phyloP scores from a whole-genome alignment of 2,797 vertebrate species.

The Eremophila alpestris region DNA sequence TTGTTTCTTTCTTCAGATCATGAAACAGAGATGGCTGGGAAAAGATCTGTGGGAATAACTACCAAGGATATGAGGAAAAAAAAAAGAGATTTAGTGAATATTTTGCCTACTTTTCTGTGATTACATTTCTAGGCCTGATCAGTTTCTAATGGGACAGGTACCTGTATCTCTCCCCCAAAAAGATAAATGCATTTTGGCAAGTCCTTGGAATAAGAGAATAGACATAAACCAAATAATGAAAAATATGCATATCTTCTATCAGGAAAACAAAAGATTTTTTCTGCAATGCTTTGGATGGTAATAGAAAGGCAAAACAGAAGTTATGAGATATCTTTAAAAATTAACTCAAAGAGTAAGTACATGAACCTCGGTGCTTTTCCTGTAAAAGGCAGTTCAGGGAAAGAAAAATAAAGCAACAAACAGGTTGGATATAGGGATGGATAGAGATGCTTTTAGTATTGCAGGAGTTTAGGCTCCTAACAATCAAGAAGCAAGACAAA shows the following conservation, averaged over 20 bases:
- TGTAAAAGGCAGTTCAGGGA: not conserved
- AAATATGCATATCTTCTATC: not conserved
- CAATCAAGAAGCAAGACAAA: not conserved
- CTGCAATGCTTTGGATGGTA: not conserved
- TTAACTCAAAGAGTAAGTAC: not conserved
- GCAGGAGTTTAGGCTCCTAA: not conserved
- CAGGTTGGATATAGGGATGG: not conserved
- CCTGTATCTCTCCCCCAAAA: accelerated
- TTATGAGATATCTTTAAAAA: not conserved
- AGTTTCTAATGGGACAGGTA: not conserved
- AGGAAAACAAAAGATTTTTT: not conserved
- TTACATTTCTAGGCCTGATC: not conserved
- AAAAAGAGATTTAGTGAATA: not conserved
- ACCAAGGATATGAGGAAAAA: not conserved
- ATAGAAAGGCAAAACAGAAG: not conserved
- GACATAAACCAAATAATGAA: not conserved
- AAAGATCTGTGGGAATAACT: not conserved
- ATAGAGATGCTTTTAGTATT: not conserved
- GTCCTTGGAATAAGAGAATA: not conserved
- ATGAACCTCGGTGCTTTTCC: not conserved
- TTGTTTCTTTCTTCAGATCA: not conserved
- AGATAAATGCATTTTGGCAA: not conserved
- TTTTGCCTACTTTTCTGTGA: not conserved
- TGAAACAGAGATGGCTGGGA: not conserved
- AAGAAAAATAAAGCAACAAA: not conserved